phyloP scores from a whole-genome alignment of 1,140 invertebrate genomes.

The Coenobita brevimanus region DNA sequence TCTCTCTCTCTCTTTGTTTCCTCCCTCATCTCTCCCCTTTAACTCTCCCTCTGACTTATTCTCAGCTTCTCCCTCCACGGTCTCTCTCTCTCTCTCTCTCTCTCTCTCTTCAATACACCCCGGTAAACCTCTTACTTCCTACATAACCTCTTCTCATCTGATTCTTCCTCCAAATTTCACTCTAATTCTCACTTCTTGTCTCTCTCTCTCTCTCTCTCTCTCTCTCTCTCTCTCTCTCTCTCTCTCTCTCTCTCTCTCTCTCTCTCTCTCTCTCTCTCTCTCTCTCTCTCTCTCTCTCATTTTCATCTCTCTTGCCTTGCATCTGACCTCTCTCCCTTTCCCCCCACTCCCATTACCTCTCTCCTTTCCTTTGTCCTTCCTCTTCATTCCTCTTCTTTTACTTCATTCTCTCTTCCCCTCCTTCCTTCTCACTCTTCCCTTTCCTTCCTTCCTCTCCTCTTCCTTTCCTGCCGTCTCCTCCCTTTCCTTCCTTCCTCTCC shows the following conservation, averaged over 20 bases:
- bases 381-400: no score
- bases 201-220: background rate
- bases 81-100: conserved; percentile 11
- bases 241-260: no score
- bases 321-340: no score
- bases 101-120: background rate
- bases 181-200: background rate
- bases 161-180: no score
- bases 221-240: background rate
- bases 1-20: conserved; percentile 5
- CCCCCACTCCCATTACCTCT: no score
- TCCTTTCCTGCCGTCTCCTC: background rate
- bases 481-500: background rate
- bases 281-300: background rate
- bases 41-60: background rate
- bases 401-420: no score
- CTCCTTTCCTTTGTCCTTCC: no score
- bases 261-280: background rate
- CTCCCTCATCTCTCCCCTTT: background rate
- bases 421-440: background rate
- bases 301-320: background rate
- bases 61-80: background rate
- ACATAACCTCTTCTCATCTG: no score
- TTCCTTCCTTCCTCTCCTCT: no score
- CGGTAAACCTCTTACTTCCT: background rate